Evolutionary conservation across 2,113 vertebrate genomes (phyloP), one percentile per base, ranked within the genome.

Genomic region (Orcinus orca): DNA sequence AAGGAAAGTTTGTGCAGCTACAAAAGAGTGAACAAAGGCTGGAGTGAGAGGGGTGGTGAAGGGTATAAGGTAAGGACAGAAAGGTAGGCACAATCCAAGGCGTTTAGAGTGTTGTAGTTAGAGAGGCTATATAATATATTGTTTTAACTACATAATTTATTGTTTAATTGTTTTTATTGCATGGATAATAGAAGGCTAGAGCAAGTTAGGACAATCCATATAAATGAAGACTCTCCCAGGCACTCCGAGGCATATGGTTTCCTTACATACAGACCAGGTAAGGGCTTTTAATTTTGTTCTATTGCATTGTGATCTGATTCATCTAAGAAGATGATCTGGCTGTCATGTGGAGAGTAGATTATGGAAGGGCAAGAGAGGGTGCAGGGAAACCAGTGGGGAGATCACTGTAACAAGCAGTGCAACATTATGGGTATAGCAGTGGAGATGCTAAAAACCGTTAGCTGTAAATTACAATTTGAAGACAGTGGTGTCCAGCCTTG

Each of bases 41-140:
- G 25, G 38, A 5, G 9, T 1, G 9, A 31, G 10, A 36, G 25
- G 33, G 2, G 1, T 8, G 2, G 8, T 62, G 18, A 71, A 31
- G 20, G 26, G 3, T 38, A 71, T 20, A 31, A 70, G 33, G 4
- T 38, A 63, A 44, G 41, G 26, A 53, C 20, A 71, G 92, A 80
- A 60, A 88, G 2, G 21, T 31, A 26, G 14, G 9, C n/a, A 65
- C 7, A 14, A 7, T 55, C 36, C 15, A n/a, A 80, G 33, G 47
- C 10, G 36, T 47, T 65, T 68, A 80, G 25, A 71, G 17, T 23
- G 38, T 38, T 71, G 36, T 53, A 38, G 4, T 88, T 50, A 60
- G 38, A 79, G 83, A 77, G 2, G 17, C 8, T 36, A 60, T 8
- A n/a, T 29, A 36, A 60, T 88, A 58, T 80, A 60, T 33, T 38